These are phyloP conservation scores for Xanthia togata DNA, from an alignment of 2,888 invertebrate species.

Conservation along the genomic window DNA sequence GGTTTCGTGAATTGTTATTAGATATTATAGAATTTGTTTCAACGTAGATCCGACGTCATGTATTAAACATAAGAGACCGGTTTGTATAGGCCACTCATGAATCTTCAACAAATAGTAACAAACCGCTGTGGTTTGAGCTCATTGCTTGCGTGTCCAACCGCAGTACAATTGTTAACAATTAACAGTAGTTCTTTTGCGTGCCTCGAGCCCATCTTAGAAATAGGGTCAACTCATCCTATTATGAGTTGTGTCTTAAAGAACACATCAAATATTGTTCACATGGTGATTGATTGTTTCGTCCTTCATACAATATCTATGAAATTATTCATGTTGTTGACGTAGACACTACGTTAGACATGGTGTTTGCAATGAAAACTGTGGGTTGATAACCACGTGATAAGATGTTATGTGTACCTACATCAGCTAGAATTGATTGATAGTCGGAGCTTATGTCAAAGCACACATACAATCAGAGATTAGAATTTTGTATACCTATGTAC, in stretches of 20 bases:
- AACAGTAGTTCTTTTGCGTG: conserved; percentile 89
- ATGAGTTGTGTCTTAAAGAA: conserved; percentile 63
- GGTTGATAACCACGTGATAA: conserved; percentile 77
- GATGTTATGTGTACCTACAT: conserved; percentile 57
- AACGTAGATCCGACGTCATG: conserved; percentile 60
- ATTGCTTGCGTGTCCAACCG: conserved; percentile 87
- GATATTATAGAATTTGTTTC: conserved; percentile 58
- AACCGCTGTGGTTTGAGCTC: conserved; percentile 76
- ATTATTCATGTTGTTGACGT: conserved; percentile 79
- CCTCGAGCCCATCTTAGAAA: conserved; percentile 83
- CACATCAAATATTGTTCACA: conserved; percentile 52
- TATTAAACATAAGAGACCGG: conserved; percentile 61
- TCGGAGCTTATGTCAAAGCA: conserved; percentile 37
- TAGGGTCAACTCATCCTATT: conserved; percentile 81
- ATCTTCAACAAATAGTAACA: conserved; percentile 68
- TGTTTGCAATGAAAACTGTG: conserved; percentile 77
- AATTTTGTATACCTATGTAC: neutral
- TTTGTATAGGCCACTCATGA: conserved; percentile 68
- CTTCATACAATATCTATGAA: conserved; percentile 63
- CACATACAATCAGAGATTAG: conserved; percentile 3
- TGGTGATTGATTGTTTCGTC: conserved; percentile 54
- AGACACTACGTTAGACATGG: conserved; percentile 76
- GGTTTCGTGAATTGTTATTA: conserved; percentile 63
- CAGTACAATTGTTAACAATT: conserved; percentile 88
- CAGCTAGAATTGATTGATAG: conserved; percentile 61